Percentiles rank a stretch among this genome's conserved stretches.
phyloP scores from a whole-genome alignment of 2,113 vertebrate species.

The Ellobius talpinus region DNA sequence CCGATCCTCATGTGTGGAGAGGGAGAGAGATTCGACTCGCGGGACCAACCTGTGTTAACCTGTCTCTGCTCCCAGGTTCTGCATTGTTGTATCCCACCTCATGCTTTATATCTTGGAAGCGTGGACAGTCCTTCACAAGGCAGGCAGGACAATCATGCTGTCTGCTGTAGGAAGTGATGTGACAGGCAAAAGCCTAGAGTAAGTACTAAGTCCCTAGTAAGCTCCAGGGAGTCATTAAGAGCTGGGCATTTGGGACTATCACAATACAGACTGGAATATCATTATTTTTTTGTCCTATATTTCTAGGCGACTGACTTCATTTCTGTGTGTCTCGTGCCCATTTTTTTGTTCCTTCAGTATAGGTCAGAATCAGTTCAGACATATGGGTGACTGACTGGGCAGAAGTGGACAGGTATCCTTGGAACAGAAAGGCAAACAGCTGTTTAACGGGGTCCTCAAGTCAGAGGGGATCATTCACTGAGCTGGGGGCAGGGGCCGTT shows the following conservation, averaged over 20 bases:
- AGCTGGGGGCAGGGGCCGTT: background rate
- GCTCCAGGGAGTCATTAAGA: accelerated
- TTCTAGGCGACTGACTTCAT: background rate
- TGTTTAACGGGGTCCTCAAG: conserved; percentile 26
- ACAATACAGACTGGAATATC: accelerated
- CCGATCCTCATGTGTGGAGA: accelerated
- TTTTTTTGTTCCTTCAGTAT: accelerated
- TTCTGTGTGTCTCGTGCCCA: background rate
- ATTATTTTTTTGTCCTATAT: background rate
- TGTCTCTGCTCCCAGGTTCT: background rate
- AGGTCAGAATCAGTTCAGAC: background rate
- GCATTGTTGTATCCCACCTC: background rate
- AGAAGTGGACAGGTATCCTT: background rate
- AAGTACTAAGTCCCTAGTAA: too few relatives aligned
- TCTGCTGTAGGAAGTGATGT: accelerated
- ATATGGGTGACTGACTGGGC: background rate
- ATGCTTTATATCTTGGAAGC: background rate
- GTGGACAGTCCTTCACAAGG: background rate
- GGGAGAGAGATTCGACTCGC: background rate
- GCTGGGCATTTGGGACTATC: accelerated
- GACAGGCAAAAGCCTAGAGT: background rate
- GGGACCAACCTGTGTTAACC: accelerated
- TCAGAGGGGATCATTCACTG: background rate
- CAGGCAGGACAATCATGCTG: background rate
- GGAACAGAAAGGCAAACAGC: background rate